phyloP scores from a whole-genome alignment of 2,888 invertebrate genomes.

The Therioaphis trifolii region DNA sequence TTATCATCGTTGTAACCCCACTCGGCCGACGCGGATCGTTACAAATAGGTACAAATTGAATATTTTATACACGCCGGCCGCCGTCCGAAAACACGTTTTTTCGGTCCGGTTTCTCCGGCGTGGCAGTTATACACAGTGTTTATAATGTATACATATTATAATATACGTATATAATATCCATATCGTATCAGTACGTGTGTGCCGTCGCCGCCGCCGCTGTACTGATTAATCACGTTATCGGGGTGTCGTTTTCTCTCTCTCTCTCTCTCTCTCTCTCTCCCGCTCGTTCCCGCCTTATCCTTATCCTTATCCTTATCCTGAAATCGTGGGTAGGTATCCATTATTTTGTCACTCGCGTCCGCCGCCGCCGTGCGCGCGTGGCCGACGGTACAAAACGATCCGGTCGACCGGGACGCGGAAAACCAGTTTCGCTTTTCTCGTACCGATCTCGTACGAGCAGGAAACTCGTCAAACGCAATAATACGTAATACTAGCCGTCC shows the following conservation, averaged over 20 bases:
- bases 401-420: neutral
- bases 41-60: constrained; percentile 21
- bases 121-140: neutral
- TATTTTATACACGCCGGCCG: neutral
- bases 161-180: too few species aligned
- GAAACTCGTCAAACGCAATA: too few species aligned
- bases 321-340: too few species aligned
- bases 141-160: too few species aligned
- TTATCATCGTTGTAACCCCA: too few species aligned
- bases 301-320: too few species aligned
- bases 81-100: constrained; percentile 23
- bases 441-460: too few species aligned
- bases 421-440: neutral
- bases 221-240: neutral
- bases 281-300: neutral
- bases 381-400: neutral
- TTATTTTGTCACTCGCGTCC: constrained; percentile 4
- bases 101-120: neutral
- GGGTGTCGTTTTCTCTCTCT: neutral
- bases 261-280: too few species aligned
- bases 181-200: neutral
- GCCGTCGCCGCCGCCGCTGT: neutral
- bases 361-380: too few species aligned
- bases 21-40: neutral
- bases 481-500: too few species aligned